Evolutionary conservation across 1,140 invertebrate genomes (phyloP).

Genomic region (Aphis gossypii): DNA sequence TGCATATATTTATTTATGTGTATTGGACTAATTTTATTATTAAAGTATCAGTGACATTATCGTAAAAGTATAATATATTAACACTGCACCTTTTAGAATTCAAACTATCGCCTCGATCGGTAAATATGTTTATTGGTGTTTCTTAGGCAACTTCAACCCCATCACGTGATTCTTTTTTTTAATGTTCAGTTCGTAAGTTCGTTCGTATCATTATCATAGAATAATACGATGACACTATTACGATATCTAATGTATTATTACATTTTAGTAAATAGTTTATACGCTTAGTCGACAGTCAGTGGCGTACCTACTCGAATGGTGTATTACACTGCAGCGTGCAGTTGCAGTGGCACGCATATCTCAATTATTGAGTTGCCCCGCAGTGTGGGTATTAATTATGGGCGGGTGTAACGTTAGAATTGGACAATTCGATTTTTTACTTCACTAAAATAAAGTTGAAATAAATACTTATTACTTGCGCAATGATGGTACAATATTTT

Average conservation of each 20-base stretch:
- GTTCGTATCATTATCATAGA: not conserved
- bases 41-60: not conserved
- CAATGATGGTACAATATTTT: no score
- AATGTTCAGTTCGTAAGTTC: not conserved
- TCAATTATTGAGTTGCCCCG: no score
- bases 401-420: no score
- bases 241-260: not conserved
- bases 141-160: constrained; percentile 37
- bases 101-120: not conserved
- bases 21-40: not conserved
- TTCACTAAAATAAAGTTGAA: no score
- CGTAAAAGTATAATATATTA: not conserved
- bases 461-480: no score
- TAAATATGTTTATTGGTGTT: constrained; percentile 55
- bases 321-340: no score
- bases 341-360: no score
- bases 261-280: not conserved
- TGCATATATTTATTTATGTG: not conserved
- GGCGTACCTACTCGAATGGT: not conserved
- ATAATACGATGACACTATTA: not conserved
- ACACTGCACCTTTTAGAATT: not conserved
- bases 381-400: no score
- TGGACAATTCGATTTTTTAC: no score
- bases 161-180: not conserved
- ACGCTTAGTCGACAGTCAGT: not conserved